Base-by-base conservation (phyloP, 2,888 invertebrate species). In the Cheilosia soror region DNA sequence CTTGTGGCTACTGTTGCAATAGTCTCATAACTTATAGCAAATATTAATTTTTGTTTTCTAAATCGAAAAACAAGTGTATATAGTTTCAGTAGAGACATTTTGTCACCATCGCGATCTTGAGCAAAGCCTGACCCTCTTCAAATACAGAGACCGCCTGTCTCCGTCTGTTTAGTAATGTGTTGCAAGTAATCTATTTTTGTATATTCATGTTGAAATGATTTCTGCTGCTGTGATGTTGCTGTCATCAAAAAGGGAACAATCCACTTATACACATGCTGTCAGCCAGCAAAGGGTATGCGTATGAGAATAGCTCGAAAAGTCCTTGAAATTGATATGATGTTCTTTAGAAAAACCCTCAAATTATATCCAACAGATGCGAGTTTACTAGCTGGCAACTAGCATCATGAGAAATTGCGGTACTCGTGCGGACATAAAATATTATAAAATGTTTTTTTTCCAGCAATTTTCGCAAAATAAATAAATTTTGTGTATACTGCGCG, bases 71-170 rank as follows among this genome's bases (percentile, higher is more conserved):
- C 40, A 37, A 15, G 31, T 25, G 40, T 69, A 58, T 65, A 71
- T 29, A 69, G 33, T 72, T 66, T 65, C 25, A 53, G 31, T 11
- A 11, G 71, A 85, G 85, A 81, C 85, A 68, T 37, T 49, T 62
- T 73, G 85, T 81, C 85, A 71, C 81, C 85, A 49, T 51, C 25
- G 51, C 79, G 72, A 72, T 79, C 58, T 58, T 72, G 57, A 72
- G 57, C 58, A 72, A 51, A 81, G 76, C 81, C 76, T 81, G 80
- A 85, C 80, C 80, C 60, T 53, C 84, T 76, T 76, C 80, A 85
- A 68, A 58, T 47, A 27, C 51, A 44, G 49, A 15, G 53, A 55
- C n/a, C 27, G 20, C 9, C 47, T 40, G 27, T 72, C 55, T 7
- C 40, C 49, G 51, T 63, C 44, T 42, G 53, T 66, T 37, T 57